phyloP scores from a whole-genome alignment of 1,140 invertebrate species.

The Drosophila carrolli region DNA sequence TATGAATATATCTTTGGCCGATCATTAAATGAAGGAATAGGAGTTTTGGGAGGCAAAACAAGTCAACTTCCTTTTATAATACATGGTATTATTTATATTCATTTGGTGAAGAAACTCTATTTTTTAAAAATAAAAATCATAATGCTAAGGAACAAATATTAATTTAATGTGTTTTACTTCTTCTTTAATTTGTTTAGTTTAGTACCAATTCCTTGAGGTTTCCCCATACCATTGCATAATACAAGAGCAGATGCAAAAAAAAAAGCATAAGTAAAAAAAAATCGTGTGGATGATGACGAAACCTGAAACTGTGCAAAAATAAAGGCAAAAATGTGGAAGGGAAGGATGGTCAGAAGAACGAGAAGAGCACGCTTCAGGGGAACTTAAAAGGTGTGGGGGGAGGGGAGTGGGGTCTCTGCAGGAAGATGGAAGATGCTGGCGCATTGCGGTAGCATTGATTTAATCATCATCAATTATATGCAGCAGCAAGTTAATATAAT shows the following conservation, averaged over 20 bases:
- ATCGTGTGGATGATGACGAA: constrained; percentile 28
- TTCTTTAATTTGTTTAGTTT: not conserved
- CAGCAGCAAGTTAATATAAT: constrained; percentile 83
- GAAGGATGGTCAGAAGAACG: constrained; percentile 5
- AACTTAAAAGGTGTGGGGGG: not conserved
- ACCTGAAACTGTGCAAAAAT: constrained; percentile 46
- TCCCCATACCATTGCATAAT: constrained; percentile 21
- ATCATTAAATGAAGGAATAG: not conserved
- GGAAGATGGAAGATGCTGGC: constrained; percentile 53
- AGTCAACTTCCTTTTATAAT: too few relatives aligned
- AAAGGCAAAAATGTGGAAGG: constrained; percentile 13
- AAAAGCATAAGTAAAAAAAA: not conserved
- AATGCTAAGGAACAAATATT: too few relatives aligned
- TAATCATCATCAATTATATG: constrained; percentile 83
- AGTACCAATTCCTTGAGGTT: constrained; percentile 9
- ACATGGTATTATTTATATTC: too few relatives aligned
- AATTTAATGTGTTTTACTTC: not conserved
- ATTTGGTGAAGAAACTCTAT: too few relatives aligned
- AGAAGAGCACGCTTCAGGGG: constrained; percentile 14
- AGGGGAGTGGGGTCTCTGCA: not conserved
- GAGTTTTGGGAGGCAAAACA: not conserved
- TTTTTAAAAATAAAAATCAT: too few relatives aligned
- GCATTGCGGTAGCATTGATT: constrained; percentile 82
- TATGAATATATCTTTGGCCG: constrained; percentile 14
- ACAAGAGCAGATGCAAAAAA: constrained; percentile 31